Percentiles rank a stretch among this genome's conserved stretches.
phyloP scores from a whole-genome alignment of 2,888 invertebrate genomes.

The Leptura quadrifasciata region DNA sequence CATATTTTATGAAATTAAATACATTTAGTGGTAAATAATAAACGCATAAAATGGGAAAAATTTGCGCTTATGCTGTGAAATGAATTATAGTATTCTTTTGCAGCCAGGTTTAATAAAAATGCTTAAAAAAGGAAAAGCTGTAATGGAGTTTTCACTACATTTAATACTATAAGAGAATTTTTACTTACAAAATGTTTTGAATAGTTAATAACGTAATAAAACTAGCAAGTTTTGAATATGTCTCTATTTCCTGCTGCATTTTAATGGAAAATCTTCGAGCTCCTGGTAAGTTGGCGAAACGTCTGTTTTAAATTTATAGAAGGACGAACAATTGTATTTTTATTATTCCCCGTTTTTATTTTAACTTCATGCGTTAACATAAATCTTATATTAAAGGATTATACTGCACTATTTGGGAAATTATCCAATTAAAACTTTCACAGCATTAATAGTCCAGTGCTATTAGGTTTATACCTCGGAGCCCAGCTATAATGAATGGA shows the following conservation, averaged over 20 bases:
- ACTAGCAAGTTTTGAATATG: conserved; percentile 7
- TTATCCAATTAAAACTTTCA: too few species aligned
- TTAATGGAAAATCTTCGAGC: not conserved
- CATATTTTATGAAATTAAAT: conserved; percentile 16
- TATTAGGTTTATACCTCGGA: too few species aligned
- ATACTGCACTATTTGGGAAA: too few species aligned
- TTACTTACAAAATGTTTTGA: conserved; percentile 8
- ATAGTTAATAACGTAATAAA: conserved; percentile 1
- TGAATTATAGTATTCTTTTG: conserved; percentile 15
- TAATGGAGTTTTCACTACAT: conserved; percentile 30
- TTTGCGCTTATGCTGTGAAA: not conserved
- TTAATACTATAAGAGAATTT: conserved; percentile 24
- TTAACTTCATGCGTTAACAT: too few species aligned
- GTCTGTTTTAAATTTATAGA: not conserved
- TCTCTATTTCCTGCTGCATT: not conserved
- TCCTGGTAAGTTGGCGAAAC: not conserved
- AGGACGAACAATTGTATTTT: too few species aligned
- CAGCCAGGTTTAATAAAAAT: conserved; percentile 16
- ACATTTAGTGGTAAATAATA: conserved; percentile 19
- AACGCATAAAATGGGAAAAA: not conserved
- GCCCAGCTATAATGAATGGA: too few species aligned
- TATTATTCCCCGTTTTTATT: too few species aligned
- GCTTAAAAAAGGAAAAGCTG: conserved; percentile 16
- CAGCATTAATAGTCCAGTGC: too few species aligned
- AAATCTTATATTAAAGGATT: too few species aligned